Percentiles rank a stretch among this genome's conserved stretches.
Conservation (phyloP, 2,888 invertebrate species). For the Dexiosoma caninum region DNA sequence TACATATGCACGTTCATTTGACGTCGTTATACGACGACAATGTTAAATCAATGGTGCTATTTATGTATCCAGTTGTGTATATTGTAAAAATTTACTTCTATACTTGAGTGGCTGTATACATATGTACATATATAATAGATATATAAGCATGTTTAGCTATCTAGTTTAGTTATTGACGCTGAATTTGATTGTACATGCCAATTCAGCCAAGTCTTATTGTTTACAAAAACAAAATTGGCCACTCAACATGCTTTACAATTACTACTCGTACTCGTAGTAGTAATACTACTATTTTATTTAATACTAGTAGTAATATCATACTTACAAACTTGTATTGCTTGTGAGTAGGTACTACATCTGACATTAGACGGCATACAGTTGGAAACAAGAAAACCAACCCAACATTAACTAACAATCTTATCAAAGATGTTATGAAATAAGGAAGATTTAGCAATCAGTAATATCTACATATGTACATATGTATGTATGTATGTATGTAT, state of each 20-base stretch:
- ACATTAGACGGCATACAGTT: not conserved
- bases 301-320: slow-evolving; percentile 31
- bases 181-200: slow-evolving; percentile 57
- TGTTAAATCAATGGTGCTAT: slow-evolving; percentile 51
- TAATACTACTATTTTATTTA: slow-evolving; percentile 36
- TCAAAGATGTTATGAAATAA: no score
- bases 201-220: slow-evolving; percentile 55
- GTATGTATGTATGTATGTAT: no score
- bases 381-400: not conserved
- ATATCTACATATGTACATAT: no score
- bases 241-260: slow-evolving; percentile 59
- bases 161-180: slow-evolving; percentile 59
- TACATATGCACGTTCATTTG: not conserved
- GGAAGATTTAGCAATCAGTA: no score
- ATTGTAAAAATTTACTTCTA: not conserved
- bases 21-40: slow-evolving; percentile 7
- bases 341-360: not conserved
- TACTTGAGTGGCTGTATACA: not conserved
- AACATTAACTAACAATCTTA: not conserved
- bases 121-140: no score
- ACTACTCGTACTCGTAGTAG: slow-evolving; percentile 46
- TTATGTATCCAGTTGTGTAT: slow-evolving; percentile 45
- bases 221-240: slow-evolving; percentile 57
- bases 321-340: not conserved
- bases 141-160: not conserved